Evolutionary conservation across 2,113 vertebrate genomes (phyloP).

Genomic region (Theristicus caerulescens): DNA sequence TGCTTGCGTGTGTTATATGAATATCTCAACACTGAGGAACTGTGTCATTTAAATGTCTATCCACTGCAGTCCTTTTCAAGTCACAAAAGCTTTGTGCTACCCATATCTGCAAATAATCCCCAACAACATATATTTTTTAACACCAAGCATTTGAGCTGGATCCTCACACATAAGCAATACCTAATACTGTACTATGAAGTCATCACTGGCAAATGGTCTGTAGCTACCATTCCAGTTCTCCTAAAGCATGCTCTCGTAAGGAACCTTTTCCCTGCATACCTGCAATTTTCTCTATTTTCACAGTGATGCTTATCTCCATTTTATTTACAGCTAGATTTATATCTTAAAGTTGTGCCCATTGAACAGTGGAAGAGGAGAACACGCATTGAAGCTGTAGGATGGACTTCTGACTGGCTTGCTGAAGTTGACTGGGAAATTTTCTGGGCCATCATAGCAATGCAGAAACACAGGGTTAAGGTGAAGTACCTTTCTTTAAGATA

Average conservation of each 20-base stretch:
- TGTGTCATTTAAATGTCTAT: background rate
- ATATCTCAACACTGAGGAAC: background rate
- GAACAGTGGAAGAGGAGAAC: background rate
- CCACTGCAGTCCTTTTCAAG: background rate
- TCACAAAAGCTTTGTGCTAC: background rate
- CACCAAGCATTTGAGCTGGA: background rate
- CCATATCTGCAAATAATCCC: background rate
- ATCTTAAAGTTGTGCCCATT: background rate
- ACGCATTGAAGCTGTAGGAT: background rate
- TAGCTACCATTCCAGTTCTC: background rate
- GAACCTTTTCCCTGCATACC: background rate
- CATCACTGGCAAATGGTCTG: fast-evolving
- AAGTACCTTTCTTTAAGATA: background rate
- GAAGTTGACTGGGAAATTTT: background rate
- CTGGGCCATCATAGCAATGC: background rate
- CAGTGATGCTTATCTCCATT: background rate
- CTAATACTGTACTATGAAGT: background rate
- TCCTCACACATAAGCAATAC: background rate
- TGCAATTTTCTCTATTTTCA: background rate
- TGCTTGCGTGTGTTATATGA: background rate
- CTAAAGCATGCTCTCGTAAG: fast-evolving
- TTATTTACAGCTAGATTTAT: background rate
- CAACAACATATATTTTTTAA: background rate
- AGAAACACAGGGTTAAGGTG: background rate
- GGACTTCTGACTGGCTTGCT: background rate